Base-by-base conservation (phyloP, 2,888 invertebrate genomes). In the Tiliacea aurago region DNA sequence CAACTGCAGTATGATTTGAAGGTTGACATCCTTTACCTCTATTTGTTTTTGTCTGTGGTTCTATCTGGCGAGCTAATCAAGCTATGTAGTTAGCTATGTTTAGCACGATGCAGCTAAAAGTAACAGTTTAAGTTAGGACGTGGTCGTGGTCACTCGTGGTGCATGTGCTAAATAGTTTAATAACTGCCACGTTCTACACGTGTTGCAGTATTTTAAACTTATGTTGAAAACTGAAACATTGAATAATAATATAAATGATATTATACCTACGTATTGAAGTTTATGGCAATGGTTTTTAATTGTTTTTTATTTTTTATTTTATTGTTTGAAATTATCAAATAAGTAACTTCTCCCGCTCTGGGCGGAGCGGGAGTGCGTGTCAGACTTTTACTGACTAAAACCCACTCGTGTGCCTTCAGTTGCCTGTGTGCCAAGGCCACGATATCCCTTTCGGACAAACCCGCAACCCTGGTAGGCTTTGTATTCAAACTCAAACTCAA, bases 41-140 rank as follows among this genome's bases (percentile, higher is more conserved):
- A n/a, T 51, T 47, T 53, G 7, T 64, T 33, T 53, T 41, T 0
- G 41, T 7, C 5, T 58, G 13, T 23, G 15, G n/a, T 47, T 59
- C 15, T 28, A 56, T 51, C 37, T 56, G 51, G 5, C 23, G 9
- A 41, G 65, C 20, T 81, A 68, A 83, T 74, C 20, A 70, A 53
- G 64, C 43, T 53, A 7, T 41, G 23, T 33, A 49, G 33, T 61
- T 71, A 56, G 53, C 45, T 53, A n/a, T 28, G n/a, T 20, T 81
- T 84, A 71, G 37, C 68, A 20, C 20, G 47, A 4, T 43, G 47
- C 71, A 59, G 70, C 76, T 61, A 80, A 83, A 75, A 63, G 58
- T 68, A 59, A 80, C 84, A 62, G 62, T 69, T 63, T 10, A 56
- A 71, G 56, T 83, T 81, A 81, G 66, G 68, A 81, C 28, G 2